Evolutionary conservation across 2,113 vertebrate genomes (phyloP).

Genomic region (Saguinus imperator): DNA sequence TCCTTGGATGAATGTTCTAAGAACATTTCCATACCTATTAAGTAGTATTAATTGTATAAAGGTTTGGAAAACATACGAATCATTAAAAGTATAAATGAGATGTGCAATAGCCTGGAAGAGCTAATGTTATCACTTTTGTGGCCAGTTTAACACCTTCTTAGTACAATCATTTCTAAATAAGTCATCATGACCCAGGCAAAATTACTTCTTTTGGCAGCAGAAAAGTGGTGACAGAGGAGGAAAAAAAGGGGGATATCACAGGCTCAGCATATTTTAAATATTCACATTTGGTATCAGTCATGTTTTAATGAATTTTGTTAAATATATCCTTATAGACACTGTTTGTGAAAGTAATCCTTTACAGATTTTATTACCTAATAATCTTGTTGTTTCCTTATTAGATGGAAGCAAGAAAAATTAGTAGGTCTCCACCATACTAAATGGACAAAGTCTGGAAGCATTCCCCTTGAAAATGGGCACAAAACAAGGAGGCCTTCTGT

Average conservation of each 20-base stretch:
- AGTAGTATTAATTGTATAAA: constrained; percentile 77
- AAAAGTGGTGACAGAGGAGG: neutral
- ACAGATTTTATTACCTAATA: neutral
- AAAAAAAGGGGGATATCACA: constrained; percentile 40
- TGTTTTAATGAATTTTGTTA: neutral
- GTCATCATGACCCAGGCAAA: constrained; percentile 66
- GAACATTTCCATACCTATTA: constrained; percentile 65
- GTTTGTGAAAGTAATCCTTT: neutral
- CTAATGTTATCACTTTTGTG: constrained; percentile 73
- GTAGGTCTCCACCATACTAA: neutral
- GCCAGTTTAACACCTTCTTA: constrained; percentile 68
- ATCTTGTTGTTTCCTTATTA: neutral
- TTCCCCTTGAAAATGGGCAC: no score
- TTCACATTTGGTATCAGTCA: constrained; percentile 43
- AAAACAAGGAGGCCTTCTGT: no score
- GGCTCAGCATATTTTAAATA: constrained; percentile 45
- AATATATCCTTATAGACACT: neutral
- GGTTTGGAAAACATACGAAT: constrained; percentile 77
- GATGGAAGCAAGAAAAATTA: constrained; percentile 42
- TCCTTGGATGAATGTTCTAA: constrained; percentile 69
- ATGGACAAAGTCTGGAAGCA: no score
- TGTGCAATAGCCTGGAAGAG: constrained; percentile 72
- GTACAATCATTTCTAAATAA: constrained; percentile 74
- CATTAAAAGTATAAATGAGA: constrained; percentile 77
- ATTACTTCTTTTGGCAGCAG: constrained; percentile 36